Evolutionary conservation across 2,113 vertebrate genomes (phyloP), one percentile per base, ranked within the genome.

Genomic region (Drymodes brunneopygia): DNA sequence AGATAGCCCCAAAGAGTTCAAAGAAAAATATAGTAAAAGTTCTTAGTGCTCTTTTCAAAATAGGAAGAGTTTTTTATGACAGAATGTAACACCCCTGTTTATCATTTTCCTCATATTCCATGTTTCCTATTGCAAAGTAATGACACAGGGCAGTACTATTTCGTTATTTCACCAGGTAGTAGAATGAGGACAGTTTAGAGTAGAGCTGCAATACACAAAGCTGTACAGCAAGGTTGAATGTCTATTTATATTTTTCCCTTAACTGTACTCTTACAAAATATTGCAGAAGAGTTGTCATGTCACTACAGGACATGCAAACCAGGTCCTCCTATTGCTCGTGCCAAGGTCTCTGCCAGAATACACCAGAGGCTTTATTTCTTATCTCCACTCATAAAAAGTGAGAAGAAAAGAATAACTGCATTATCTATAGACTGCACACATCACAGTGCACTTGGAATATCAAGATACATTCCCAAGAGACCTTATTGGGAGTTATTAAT

Each of bases 401-500:
- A 81, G 62, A 58, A 69, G 47, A 72, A 86, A 88, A 75, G 7
- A 90, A 50, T 36, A 78, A 83, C 64, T 62, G 28, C 56, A 71
- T 86, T 89, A 75, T 86, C 77, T 84, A 50, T 14, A 25, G 60
- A 50, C 42, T 57, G 33, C 0, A 19, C 21, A 73, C 20, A 83
- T 57, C 9, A 2, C 22, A 67, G 19, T 40, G 33, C 3, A 2
- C 57, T 93, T 19, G 3, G 56, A 94, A 57, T 85, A 79, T 57
- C 35, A 60, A 84, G 50, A 67, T 1, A 0, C 61, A 38, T 66
- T 83, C 77, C 83, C 29, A 33, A 24, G 75, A 77, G 78, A 86
- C 70, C 54, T 94, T 93, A 89, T 58, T 79, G 50, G 72, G 65
- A 86, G 50, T 92, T 95, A 89, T 94, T 94, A 96, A 71, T 91